Evolutionary conservation across 2,113 vertebrate species (phyloP).

Genomic region (Odocoileus hemionus): DNA sequence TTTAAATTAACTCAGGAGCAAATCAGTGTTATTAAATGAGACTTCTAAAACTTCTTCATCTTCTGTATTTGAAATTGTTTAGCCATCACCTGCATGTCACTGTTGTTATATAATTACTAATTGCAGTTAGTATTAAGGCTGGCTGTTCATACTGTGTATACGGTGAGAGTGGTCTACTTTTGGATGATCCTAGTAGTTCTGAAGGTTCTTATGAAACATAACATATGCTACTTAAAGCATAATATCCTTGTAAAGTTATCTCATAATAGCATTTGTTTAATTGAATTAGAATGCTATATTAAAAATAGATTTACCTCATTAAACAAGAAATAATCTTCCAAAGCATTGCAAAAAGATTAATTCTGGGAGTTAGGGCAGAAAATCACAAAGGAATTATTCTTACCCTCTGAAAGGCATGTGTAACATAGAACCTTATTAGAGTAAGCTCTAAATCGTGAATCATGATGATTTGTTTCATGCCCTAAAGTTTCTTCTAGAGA

Average conservation of each 20-base stretch:
- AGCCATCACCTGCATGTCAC: not conserved
- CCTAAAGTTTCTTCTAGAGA: not conserved
- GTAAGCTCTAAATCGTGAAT: not conserved
- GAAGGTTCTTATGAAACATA: conserved; percentile 1
- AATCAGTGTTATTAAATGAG: not conserved
- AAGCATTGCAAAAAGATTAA: not conserved
- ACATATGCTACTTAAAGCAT: not conserved
- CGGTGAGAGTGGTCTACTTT: not conserved
- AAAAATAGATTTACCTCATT: not conserved
- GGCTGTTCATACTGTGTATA: not conserved
- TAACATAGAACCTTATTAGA: not conserved
- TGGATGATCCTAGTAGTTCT: not conserved
- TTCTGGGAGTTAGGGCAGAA: not conserved
- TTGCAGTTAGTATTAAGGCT: not conserved
- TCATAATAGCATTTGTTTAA: not conserved
- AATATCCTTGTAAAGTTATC: not conserved
- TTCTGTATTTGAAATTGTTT: conserved; percentile 13
- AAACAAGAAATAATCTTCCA: not conserved
- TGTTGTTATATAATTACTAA: not conserved
- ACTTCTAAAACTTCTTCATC: not conserved
- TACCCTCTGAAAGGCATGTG: not conserved
- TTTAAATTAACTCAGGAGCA: not conserved
- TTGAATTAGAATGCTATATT: not conserved
- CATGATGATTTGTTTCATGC: not conserved
- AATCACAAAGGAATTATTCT: not conserved